Evolutionary conservation across 1,140 invertebrate genomes (phyloP).

Genomic region (Rhopalosiphum padi): DNA sequence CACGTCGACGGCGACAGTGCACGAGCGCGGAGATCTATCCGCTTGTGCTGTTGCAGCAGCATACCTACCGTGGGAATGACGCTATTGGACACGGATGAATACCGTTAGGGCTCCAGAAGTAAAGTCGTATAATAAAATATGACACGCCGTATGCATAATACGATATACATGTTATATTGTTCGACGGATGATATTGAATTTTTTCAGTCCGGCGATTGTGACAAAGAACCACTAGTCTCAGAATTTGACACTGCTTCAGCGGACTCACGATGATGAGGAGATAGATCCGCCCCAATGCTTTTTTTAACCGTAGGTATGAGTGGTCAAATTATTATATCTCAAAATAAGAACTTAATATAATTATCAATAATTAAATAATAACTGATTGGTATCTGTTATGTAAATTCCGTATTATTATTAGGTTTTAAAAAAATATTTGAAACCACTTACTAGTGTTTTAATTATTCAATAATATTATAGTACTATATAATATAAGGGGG

Average conservation of each 20-base stretch:
- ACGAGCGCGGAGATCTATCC: background rate
- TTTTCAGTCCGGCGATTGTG: background rate
- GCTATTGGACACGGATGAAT: constrained; percentile 1
- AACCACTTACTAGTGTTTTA: background rate
- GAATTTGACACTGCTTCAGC: background rate
- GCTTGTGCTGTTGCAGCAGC: background rate
- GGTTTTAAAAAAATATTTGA: background rate
- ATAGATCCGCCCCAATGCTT: background rate
- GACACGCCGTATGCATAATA: background rate
- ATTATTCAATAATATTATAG: too few relatives aligned
- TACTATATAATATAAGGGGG: background rate
- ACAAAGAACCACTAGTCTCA: background rate
- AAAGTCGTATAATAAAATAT: constrained; percentile 9
- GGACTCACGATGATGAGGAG: background rate
- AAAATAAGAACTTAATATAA: background rate
- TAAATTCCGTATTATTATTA: background rate
- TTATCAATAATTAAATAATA: background rate
- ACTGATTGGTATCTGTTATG: background rate
- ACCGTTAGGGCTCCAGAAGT: constrained; percentile 20
- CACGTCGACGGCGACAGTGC: background rate
- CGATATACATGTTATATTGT: background rate
- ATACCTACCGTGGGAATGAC: constrained; percentile 28
- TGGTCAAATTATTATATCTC: background rate
- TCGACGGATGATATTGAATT: background rate
- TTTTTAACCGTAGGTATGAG: background rate